Base-by-base conservation (phyloP, 1,140 invertebrate species). In the Archivesica marissinica region DNA sequence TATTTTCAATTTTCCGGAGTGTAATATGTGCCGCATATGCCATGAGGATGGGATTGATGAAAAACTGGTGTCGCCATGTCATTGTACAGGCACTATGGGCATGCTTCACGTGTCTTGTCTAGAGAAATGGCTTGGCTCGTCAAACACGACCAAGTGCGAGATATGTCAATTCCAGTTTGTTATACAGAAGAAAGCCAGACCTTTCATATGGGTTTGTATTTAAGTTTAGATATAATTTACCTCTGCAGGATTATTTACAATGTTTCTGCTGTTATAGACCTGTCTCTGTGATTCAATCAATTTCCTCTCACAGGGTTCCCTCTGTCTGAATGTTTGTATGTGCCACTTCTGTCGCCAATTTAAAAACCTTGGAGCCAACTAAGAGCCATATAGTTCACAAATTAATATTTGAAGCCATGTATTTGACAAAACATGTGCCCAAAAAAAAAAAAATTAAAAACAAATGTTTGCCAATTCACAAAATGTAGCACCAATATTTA, bases 71-170 rank as follows among this genome's bases (percentile, higher is more conserved):
- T 95, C 95, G 50, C 95, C 95, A 2, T 96, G 95, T 92, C 94
- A 95, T 39, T 96, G 96, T 86, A 93, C 95, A 33, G 96, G 96
- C 1, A 95, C 96, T 0, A 95, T 97, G 68, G 96, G 95, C 20
- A 92, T 95, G 84, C 95, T 96, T 4, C 96, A 97, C 89, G 93
- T 95, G 0, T 95, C 94, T 86, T 97, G 96, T 87, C 93, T 97
- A 38, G 96, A 96, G 89, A 93, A 95, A 76, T 97, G 96, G 96
- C 89, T 97, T 1, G 94, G 95, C 17, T 92, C 94, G 0, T 94
- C 95, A 4, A 95, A 95, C 87, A 93, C 91, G 0, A 94, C 94
- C 76, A 90, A 91, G 35, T 96, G 96, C 91, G 96, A 96, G 92
- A 95, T 96, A 41, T 96, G 96, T 89, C 93, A 95, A 72, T 94